phyloP scores from a whole-genome alignment of 2,113 vertebrate genomes.

The Rhynchopsitta pachyrhyncha region DNA sequence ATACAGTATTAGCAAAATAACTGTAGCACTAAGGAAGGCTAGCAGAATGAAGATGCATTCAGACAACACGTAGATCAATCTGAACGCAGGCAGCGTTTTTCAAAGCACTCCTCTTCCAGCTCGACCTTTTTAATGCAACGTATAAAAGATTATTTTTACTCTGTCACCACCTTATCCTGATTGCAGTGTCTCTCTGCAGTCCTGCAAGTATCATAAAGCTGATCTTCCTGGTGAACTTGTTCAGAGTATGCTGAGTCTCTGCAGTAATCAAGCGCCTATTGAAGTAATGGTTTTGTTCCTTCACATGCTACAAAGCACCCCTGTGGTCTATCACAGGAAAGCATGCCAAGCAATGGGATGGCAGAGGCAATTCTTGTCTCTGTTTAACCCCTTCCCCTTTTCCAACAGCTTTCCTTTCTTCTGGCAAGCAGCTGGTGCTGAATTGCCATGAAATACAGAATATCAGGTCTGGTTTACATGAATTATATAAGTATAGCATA shows the following conservation, averaged over 20 bases:
- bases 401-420: not conserved
- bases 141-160: not conserved
- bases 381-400: not conserved
- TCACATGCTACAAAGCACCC: not conserved
- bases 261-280: not conserved
- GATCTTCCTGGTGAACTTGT: not conserved
- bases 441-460: not conserved
- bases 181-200: not conserved
- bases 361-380: not conserved
- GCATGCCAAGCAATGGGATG: rapidly evolving
- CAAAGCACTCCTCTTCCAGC: not conserved
- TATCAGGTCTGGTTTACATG: not conserved
- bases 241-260: not conserved
- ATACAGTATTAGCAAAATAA: not conserved
- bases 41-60: not conserved
- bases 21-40: not conserved
- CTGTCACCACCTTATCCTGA: not conserved
- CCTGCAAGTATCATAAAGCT: not conserved
- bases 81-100: not conserved
- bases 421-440: not conserved
- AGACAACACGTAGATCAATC: not conserved
- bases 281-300: not conserved
- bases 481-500: not conserved
- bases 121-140: not conserved
- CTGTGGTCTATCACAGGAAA: not conserved